phyloP scores from a whole-genome alignment of 2,888 invertebrate species.

The Hesperia comma region DNA sequence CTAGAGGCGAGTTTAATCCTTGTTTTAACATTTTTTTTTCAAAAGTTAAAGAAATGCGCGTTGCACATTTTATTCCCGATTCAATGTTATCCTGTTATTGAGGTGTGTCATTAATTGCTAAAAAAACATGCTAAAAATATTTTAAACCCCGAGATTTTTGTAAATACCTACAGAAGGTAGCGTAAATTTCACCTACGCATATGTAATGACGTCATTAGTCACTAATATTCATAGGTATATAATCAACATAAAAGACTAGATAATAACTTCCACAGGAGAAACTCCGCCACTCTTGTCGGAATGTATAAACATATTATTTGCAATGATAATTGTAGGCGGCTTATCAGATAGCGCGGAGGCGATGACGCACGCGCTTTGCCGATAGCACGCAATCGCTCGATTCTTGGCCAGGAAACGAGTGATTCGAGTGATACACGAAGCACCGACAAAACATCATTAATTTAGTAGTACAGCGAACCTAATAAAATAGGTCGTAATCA shows the following conservation, averaged over 20 bases:
- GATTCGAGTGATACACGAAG: slow-evolving; percentile 46
- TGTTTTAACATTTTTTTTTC: slow-evolving; percentile 18
- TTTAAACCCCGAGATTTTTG: slow-evolving; percentile 49
- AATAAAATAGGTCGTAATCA: neutral
- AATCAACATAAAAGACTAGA: slow-evolving; percentile 7
- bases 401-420: slow-evolving; percentile 64
- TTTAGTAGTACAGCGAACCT: slow-evolving; percentile 9
- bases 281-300: slow-evolving; percentile 62
- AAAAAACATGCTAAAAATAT: no score
- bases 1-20: slow-evolving; percentile 18
- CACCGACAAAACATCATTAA: slow-evolving; percentile 15
- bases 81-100: no score
- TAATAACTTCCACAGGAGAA: slow-evolving; percentile 65
- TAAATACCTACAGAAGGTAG: slow-evolving; percentile 38
- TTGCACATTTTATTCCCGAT: no score
- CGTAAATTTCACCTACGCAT: slow-evolving; percentile 53
- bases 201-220: slow-evolving; percentile 57
- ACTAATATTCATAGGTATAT: slow-evolving; percentile 54
- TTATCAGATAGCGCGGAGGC: slow-evolving; percentile 78
- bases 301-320: slow-evolving; percentile 79
- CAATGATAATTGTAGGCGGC: slow-evolving; percentile 80
- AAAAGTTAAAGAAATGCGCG: neutral
- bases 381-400: slow-evolving; percentile 63
- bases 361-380: slow-evolving; percentile 78
- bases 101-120: no score